Conservation (phyloP, 2,113 vertebrate species). For the Neogale vison region DNA sequence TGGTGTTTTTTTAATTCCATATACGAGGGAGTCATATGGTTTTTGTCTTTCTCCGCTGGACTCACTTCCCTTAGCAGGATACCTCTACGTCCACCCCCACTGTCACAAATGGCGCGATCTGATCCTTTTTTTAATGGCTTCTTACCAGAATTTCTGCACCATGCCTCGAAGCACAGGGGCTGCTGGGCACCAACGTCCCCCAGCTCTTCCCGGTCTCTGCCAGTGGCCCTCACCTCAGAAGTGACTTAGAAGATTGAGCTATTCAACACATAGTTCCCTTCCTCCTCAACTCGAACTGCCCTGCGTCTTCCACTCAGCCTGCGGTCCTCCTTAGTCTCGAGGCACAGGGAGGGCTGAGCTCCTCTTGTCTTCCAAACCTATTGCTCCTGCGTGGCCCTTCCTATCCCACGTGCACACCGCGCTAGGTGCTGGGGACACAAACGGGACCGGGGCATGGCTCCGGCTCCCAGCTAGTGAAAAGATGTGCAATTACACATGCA, state of each 20-base stretch:
- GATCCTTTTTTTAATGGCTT: not conserved
- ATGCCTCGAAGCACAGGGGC: not conserved
- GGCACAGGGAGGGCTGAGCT: not conserved
- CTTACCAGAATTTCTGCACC: slow-evolving; percentile 17
- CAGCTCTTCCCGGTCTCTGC: no score
- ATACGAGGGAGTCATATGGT: not conserved
- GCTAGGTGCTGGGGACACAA: not conserved
- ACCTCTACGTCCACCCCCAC: not conserved
- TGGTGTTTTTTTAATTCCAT: not conserved
- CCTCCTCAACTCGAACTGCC: not conserved
- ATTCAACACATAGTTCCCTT: not conserved
- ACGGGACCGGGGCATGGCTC: not conserved
- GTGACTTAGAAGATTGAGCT: not conserved
- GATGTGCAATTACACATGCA: no score
- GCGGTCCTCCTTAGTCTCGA: not conserved
- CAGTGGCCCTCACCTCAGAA: not conserved
- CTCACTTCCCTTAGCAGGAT: not conserved
- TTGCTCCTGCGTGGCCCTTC: not conserved
- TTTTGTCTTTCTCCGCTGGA: not conserved
- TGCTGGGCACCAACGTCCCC: not conserved
- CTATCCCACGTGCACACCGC: not conserved
- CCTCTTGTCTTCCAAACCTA: not conserved
- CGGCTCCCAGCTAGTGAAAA: not conserved
- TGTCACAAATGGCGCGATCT: not conserved
- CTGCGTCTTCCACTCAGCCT: not conserved